phyloP scores from a whole-genome alignment of 1,140 invertebrate genomes.

The Alviniconcha marisindica region DNA sequence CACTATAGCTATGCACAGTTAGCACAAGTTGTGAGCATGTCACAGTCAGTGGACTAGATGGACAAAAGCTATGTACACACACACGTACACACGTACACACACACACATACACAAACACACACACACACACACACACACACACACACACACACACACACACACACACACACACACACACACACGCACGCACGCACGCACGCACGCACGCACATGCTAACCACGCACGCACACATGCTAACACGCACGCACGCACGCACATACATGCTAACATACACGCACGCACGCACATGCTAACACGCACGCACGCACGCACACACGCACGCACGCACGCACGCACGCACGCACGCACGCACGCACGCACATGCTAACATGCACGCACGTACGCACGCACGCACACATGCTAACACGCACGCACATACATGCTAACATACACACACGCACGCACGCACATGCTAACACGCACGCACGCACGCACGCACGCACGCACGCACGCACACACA shows the following conservation, averaged over 20 bases:
- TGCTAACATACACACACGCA: no score
- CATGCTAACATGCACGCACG: background rate
- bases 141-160: background rate
- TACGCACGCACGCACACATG: background rate
- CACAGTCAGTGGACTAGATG: no score
- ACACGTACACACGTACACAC: no score
- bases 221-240: slow-evolving; percentile 18
- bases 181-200: background rate
- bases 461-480: background rate
- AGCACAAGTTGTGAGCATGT: no score
- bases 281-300: background rate
- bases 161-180: background rate
- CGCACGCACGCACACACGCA: background rate
- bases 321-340: slow-evolving; percentile 20
- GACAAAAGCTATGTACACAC: no score
- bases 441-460: background rate
- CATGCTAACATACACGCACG: no score
- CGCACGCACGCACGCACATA: background rate
- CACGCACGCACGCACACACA: no score
- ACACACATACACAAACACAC: no score
- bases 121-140: background rate
- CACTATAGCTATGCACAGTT: no score
- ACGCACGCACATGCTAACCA: slow-evolving; percentile 19
- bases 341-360: background rate
- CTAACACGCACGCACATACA: no score